Conservation (phyloP, 2,888 invertebrate species). For the Tetragonula carbonaria region DNA sequence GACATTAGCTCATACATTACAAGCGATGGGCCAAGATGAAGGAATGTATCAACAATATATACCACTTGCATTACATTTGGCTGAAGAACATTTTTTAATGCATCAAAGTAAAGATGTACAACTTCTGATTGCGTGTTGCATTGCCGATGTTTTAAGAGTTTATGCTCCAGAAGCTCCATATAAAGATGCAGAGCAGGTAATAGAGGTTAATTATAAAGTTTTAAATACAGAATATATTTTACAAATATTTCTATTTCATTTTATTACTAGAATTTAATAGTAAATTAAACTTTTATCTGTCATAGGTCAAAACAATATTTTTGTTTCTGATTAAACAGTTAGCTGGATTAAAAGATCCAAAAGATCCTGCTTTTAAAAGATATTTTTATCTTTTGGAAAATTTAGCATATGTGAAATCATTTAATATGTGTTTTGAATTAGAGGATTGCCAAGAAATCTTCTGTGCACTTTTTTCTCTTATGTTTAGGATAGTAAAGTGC, state of each 20-base stretch:
- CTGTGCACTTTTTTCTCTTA: conserved; percentile 95
- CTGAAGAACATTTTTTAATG: conserved; percentile 95
- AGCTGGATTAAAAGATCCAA: conserved; percentile 96
- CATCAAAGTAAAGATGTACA: conserved; percentile 97
- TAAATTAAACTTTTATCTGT: conserved; percentile 11
- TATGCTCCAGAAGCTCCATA: conserved; percentile 99
- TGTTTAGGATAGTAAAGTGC: conserved; percentile 98
- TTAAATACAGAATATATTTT: background rate
- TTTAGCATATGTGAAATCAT: conserved; percentile 98
- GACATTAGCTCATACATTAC: conserved; percentile 96
- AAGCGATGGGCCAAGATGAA: conserved; percentile 98
- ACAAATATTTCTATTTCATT: background rate
- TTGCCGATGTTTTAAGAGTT: conserved; percentile 97
- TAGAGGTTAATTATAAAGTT: conserved; percentile 81
- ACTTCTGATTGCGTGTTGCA: conserved; percentile 97
- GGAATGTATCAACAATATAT: conserved; percentile 96
- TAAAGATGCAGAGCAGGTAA: conserved; percentile 97
- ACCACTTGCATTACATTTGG: conserved; percentile 95
- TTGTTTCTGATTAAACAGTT: conserved; percentile 97
- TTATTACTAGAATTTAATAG: background rate
- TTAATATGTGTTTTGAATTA: conserved; percentile 99
- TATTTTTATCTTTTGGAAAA: conserved; percentile 99
- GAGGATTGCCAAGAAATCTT: conserved; percentile 99
- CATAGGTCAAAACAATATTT: conserved; percentile 91
- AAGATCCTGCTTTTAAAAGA: conserved; percentile 98